Evolutionary conservation across 2,888 invertebrate genomes (phyloP).

Genomic region (Dryobota labecula): DNA sequence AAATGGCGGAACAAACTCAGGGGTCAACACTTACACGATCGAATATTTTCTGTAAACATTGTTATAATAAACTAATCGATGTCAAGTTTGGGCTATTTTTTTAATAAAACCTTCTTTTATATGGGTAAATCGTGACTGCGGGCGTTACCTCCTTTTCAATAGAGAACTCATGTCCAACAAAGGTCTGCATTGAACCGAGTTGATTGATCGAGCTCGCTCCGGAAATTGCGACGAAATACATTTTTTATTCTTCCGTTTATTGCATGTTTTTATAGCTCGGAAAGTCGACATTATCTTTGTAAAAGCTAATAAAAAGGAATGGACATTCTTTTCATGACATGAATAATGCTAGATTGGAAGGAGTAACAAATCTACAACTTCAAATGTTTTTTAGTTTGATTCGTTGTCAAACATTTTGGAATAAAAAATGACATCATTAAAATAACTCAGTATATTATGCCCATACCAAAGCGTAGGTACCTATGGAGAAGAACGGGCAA

Average conservation of each 20-base stretch:
- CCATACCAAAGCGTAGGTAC: too few species aligned
- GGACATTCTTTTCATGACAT: constrained; percentile 6
- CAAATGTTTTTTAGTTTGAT: too few species aligned
- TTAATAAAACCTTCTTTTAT: constrained; percentile 7
- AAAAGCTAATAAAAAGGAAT: constrained; percentile 30
- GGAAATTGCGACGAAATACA: constrained; percentile 49
- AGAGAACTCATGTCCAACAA: constrained; percentile 47
- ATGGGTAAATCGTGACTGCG: constrained; percentile 26
- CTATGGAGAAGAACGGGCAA: too few species aligned
- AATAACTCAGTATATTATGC: too few species aligned
- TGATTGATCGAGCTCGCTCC: constrained; percentile 46
- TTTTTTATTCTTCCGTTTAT: constrained; percentile 54
- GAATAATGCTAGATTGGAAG: neutral
- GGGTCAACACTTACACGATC: neutral
- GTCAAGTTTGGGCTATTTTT: neutral
- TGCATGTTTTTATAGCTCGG: constrained; percentile 46
- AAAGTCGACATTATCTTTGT: constrained; percentile 40
- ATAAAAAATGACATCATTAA: too few species aligned
- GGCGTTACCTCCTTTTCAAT: constrained; percentile 40
- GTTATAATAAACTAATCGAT: neutral
- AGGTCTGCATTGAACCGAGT: constrained; percentile 37
- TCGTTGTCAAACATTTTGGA: too few species aligned
- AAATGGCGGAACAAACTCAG: neutral
- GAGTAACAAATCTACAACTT: too few species aligned
- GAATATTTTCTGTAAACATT: neutral